phyloP scores from a whole-genome alignment of 2,888 invertebrate species.

The Drosophila algonquin region DNA sequence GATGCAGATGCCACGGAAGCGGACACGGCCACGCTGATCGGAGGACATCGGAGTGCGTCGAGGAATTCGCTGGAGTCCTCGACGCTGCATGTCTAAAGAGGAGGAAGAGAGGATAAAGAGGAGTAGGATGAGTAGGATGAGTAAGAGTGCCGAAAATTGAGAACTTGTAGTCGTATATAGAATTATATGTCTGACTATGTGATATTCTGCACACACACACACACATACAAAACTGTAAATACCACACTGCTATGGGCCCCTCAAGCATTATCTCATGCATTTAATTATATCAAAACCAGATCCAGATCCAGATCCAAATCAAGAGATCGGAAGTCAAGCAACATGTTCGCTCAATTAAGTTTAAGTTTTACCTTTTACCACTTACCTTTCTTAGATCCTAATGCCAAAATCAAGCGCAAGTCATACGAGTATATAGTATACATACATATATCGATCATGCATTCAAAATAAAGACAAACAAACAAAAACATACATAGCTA shows the following conservation, averaged over 20 bases:
- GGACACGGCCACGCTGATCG: conserved; percentile 66
- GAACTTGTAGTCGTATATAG: conserved; percentile 71
- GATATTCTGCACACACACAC: conserved; percentile 71
- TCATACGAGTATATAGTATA: conserved; percentile 19
- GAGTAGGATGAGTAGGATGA: background rate
- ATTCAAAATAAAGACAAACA: conserved; percentile 20
- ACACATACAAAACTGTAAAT: conserved; percentile 13
- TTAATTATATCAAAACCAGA: conserved; percentile 17
- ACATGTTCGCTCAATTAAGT: conserved; percentile 63
- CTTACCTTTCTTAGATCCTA: conserved; percentile 41
- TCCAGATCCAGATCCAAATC: conserved; percentile 17
- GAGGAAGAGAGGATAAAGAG: conserved; percentile 27
- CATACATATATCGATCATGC: conserved; percentile 10
- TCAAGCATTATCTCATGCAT: conserved; percentile 3
- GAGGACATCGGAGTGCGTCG: conserved; percentile 38
- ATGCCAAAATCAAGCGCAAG: conserved; percentile 47
- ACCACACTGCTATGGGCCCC: background rate
- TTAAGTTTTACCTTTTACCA: conserved; percentile 61
- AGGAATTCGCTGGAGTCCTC: conserved; percentile 54
- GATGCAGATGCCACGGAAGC: conserved; percentile 46
- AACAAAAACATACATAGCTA: conserved; percentile 24
- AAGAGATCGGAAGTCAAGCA: conserved; percentile 21
- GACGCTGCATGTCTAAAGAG: conserved; percentile 63
- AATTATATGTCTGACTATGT: conserved; percentile 72
- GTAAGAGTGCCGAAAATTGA: conserved; percentile 26